Evolutionary conservation across 1,140 invertebrate genomes (phyloP).

Genomic region (Drosophila pseudoobscura): DNA sequence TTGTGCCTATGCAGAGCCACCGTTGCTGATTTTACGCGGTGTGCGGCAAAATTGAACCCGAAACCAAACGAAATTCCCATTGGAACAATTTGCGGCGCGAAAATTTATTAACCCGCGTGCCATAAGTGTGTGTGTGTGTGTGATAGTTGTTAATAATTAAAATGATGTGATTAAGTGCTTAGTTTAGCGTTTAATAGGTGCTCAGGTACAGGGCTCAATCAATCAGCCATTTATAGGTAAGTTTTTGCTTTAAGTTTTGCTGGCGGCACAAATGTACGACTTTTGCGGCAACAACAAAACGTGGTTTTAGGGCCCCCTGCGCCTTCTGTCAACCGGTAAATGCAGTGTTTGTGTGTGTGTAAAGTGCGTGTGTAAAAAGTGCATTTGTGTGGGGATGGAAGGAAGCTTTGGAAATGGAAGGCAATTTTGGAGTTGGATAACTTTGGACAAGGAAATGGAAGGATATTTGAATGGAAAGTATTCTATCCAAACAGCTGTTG

Average conservation of each 20-base stretch:
- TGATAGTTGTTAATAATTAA: conserved; percentile 24
- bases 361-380: conserved; percentile 11
- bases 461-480: too few relatives aligned
- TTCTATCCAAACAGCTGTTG: conserved; percentile 32
- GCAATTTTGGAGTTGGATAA: too few relatives aligned
- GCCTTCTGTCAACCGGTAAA: conserved; percentile 22
- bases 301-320: background rate
- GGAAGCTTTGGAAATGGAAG: too few relatives aligned
- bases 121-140: background rate
- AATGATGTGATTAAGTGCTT: conserved; percentile 1
- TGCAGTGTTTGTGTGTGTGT: conserved; percentile 24
- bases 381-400: background rate
- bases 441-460: too few relatives aligned
- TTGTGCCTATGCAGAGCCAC: too few relatives aligned
- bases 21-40: background rate
- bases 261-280: conserved; percentile 13
- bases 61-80: background rate
- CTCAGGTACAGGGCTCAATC: too few relatives aligned
- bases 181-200: background rate
- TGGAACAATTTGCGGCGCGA: conserved; percentile 21
- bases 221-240: conserved; percentile 16
- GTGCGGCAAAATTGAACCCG: background rate
- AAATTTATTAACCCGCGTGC: conserved; percentile 11
- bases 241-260: background rate
- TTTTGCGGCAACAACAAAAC: conserved; percentile 9